phyloP scores from a whole-genome alignment of 2,888 invertebrate genomes.

The Chloroclysta siterata region DNA sequence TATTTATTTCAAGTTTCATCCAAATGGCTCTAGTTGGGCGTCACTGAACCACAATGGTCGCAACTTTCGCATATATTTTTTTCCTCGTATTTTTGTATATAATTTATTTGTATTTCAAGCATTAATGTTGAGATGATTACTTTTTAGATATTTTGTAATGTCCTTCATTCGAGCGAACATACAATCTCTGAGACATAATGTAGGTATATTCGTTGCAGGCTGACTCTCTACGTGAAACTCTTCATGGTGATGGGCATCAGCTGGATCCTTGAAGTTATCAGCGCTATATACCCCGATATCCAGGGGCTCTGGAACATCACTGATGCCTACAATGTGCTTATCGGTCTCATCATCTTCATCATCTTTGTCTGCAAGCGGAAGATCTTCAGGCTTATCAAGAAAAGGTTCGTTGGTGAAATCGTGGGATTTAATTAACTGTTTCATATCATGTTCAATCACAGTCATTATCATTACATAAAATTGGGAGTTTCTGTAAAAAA shows the following conservation, averaged over 20 bases:
- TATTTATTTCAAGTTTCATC: too few relatives aligned
- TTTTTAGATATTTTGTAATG: not conserved
- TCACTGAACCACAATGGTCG: too few relatives aligned
- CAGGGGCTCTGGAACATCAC: conserved; percentile 85
- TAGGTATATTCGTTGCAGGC: conserved; percentile 75
- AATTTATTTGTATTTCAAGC: too few relatives aligned
- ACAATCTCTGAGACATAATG: conserved; percentile 4
- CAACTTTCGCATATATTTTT: too few relatives aligned
- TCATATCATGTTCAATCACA: not conserved
- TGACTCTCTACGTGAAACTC: conserved; percentile 88
- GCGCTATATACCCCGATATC: conserved; percentile 82
- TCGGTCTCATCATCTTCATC: conserved; percentile 89
- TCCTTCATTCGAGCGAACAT: not conserved
- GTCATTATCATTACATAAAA: not conserved
- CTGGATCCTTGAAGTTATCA: conserved; percentile 90
- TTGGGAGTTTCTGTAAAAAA: too few relatives aligned
- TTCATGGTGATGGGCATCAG: conserved; percentile 90
- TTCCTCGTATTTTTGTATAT: too few relatives aligned
- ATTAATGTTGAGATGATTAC: too few relatives aligned
- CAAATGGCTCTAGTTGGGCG: too few relatives aligned
- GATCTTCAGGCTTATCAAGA: conserved; percentile 85
- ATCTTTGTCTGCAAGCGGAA: conserved; percentile 90
- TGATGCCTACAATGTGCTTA: conserved; percentile 88
- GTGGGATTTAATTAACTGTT: not conserved
- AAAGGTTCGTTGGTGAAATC: conserved; percentile 72